Evolutionary conservation across 2,113 vertebrate genomes (phyloP).

Genomic region (Alaudala cheleensis): DNA sequence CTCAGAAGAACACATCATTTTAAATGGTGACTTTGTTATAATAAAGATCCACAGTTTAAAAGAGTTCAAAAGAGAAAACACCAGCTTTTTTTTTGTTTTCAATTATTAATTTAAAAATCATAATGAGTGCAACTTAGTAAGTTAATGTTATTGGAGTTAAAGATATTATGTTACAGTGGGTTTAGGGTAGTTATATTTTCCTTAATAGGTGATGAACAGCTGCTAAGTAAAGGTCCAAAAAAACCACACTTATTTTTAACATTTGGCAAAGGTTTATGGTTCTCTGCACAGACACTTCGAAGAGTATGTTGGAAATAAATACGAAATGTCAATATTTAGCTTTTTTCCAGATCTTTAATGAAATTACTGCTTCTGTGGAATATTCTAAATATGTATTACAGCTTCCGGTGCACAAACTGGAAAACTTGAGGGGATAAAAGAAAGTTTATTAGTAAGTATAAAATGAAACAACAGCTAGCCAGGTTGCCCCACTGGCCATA

Average conservation of each 20-base stretch:
- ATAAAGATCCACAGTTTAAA: neutral
- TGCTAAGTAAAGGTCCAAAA: slow-evolving; percentile 9
- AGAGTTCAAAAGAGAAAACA: neutral
- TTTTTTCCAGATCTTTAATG: slow-evolving; percentile 37
- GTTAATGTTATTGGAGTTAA: neutral
- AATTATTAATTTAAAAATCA: neutral
- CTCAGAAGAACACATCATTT: neutral
- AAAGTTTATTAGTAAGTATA: neutral
- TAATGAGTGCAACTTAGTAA: neutral
- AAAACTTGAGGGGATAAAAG: neutral
- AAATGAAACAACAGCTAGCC: neutral
- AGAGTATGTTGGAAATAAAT: slow-evolving; percentile 41
- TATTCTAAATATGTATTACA: neutral
- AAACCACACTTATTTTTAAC: neutral
- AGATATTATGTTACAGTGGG: neutral
- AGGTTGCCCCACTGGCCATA: neutral
- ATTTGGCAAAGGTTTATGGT: slow-evolving; percentile 44
- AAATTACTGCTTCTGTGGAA: slow-evolving; percentile 12
- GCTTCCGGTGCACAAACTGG: neutral
- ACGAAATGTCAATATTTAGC: slow-evolving; percentile 55
- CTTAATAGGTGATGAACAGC: slow-evolving; percentile 42
- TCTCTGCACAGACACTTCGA: slow-evolving; percentile 16
- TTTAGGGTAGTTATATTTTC: slow-evolving; percentile 3
- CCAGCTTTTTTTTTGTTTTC: neutral
- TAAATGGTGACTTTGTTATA: neutral